Conservation (phyloP, 2,797 vertebrate genomes). For the Catharus ustulatus region DNA sequence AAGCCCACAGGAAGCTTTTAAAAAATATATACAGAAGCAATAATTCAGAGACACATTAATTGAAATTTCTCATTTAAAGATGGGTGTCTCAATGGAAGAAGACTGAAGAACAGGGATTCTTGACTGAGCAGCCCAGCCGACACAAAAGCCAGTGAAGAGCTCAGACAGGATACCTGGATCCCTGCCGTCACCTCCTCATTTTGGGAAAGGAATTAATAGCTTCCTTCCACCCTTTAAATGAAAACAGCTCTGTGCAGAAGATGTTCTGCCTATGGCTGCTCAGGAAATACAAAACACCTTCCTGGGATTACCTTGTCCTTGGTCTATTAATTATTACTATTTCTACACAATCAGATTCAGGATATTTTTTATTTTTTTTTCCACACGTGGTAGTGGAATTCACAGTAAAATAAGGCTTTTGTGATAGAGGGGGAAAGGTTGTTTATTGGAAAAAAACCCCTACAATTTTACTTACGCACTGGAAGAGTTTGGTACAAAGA, state of each 20-base stretch:
- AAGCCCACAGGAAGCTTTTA: background rate
- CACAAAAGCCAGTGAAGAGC: background rate
- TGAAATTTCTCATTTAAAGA: conserved; percentile 47
- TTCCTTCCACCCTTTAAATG: background rate
- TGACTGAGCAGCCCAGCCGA: background rate
- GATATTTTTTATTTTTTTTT: background rate
- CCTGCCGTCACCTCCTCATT: background rate
- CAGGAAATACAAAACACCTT: background rate
- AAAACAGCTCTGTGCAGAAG: conserved; percentile 8
- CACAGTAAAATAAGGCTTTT: background rate
- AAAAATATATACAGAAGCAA: background rate
- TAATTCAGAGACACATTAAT: conserved; percentile 26
- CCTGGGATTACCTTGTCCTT: background rate
- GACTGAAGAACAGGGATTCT: background rate
- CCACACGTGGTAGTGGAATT: background rate
- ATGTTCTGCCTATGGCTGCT: background rate
- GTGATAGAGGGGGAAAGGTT: background rate
- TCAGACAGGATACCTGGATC: background rate
- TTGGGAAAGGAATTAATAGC: background rate
- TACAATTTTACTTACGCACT: background rate
- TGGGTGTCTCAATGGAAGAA: background rate
- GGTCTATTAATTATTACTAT: background rate
- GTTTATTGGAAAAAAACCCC: background rate
- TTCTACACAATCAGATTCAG: background rate
- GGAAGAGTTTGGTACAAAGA: background rate